Percentiles rank a stretch among this genome's conserved stretches.
Evolutionary conservation across 1,140 invertebrate species (phyloP).

Genomic region (Penaeus japonicus): DNA sequence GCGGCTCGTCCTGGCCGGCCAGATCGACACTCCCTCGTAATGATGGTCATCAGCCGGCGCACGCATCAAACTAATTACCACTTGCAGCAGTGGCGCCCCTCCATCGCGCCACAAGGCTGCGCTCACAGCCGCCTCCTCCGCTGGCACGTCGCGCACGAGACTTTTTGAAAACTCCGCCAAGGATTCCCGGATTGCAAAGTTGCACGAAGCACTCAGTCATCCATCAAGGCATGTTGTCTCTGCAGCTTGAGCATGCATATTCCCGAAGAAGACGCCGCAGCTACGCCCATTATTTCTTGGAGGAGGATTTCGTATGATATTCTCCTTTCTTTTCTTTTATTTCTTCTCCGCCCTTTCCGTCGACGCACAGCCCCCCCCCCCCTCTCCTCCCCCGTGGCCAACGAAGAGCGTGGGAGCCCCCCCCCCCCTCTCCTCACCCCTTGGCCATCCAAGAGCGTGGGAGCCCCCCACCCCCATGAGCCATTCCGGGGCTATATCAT

Average conservation of each 20-base stretch:
- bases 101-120: slow-evolving; percentile 10
- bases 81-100: not conserved
- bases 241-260: slow-evolving; percentile 47
- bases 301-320: no score
- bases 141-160: not conserved
- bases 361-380: not conserved
- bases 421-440: not conserved
- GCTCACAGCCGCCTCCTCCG: slow-evolving; percentile 13
- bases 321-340: not conserved
- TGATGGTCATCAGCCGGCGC: slow-evolving; percentile 46
- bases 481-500: no score
- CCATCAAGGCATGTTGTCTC: slow-evolving; percentile 56
- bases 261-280: not conserved
- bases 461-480: no score
- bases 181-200: slow-evolving; percentile 25
- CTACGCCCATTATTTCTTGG: slow-evolving; percentile 6
- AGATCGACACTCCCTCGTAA: slow-evolving; percentile 55
- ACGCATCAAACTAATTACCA: slow-evolving; percentile 56
- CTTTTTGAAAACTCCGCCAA: slow-evolving; percentile 24
- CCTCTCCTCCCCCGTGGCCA: not conserved
- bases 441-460: no score
- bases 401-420: not conserved
- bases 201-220: slow-evolving; percentile 53
- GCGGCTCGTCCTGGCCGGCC: not conserved
- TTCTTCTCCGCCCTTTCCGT: not conserved